Percentiles rank a stretch among this genome's conserved stretches.
Conservation (phyloP, 2,888 invertebrate genomes). For the Leptopilina myrica region DNA sequence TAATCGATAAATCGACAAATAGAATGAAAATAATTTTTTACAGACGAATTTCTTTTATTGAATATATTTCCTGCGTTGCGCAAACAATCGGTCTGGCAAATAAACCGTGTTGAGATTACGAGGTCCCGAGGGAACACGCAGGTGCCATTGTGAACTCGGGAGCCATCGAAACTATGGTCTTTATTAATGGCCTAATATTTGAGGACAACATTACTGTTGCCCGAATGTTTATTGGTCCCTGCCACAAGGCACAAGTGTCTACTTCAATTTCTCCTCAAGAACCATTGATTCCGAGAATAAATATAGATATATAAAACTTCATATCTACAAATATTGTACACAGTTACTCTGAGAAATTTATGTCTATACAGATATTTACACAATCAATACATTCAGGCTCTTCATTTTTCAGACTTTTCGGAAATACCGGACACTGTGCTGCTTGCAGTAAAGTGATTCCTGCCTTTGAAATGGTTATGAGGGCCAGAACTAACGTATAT, state of each 20-base stretch:
- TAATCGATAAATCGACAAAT: too few species aligned
- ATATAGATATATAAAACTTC: not conserved
- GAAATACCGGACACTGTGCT: constrained; percentile 92
- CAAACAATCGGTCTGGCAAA: constrained; percentile 69
- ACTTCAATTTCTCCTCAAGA: constrained; percentile 17
- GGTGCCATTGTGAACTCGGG: constrained; percentile 61
- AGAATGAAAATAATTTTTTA: constrained; percentile 74
- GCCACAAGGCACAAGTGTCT: constrained; percentile 46
- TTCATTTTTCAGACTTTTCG: constrained; percentile 84
- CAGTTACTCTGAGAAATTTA: not conserved
- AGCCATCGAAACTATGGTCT: constrained; percentile 72
- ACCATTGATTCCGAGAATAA: not conserved
- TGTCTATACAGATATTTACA: not conserved
- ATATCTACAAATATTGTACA: not conserved
- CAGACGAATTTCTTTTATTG: constrained; percentile 75
- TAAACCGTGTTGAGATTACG: constrained; percentile 75
- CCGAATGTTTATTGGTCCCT: constrained; percentile 66
- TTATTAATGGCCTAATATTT: constrained; percentile 77
- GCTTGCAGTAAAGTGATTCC: constrained; percentile 96
- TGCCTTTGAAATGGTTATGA: constrained; percentile 97
- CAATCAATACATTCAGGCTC: constrained; percentile 42
- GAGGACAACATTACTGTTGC: constrained; percentile 72
- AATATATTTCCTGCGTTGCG: constrained; percentile 64
- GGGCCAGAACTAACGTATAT: constrained; percentile 94
- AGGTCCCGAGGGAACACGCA: constrained; percentile 71